Evolutionary conservation across 2,888 invertebrate species (phyloP).

Genomic region (Resseliella maxima): DNA sequence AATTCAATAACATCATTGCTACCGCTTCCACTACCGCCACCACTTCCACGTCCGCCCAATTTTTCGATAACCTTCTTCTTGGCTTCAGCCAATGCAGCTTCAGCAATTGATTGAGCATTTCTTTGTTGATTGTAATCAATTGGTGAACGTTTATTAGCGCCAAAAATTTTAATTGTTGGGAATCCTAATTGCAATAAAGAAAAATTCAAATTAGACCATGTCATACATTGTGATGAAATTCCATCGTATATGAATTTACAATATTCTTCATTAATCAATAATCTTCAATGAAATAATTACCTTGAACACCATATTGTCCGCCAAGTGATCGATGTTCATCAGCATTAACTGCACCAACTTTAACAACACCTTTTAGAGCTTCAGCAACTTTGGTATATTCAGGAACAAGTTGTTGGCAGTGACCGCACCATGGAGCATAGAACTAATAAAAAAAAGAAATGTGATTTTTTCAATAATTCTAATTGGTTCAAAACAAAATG

Average conservation of each 20-base stretch:
- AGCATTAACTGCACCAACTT: constrained; percentile 91
- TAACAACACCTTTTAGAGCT: constrained; percentile 80
- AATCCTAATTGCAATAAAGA: constrained; percentile 74
- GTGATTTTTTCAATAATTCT: neutral
- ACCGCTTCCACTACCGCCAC: constrained; percentile 58
- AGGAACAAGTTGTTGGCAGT: constrained; percentile 88
- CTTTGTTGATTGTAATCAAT: constrained; percentile 86
- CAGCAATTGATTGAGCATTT: constrained; percentile 86
- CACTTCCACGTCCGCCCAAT: constrained; percentile 67
- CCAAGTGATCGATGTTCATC: constrained; percentile 88
- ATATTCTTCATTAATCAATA: neutral
- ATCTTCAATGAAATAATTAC: neutral
- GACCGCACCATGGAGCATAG: constrained; percentile 96
- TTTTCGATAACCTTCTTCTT: constrained; percentile 78
- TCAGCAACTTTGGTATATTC: constrained; percentile 94
- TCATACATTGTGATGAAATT: neutral
- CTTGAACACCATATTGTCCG: constrained; percentile 78
- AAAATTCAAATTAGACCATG: neutral
- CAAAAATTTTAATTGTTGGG: constrained; percentile 96
- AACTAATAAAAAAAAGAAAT: neutral
- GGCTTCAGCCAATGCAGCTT: constrained; percentile 83
- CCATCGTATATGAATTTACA: too few relatives aligned
- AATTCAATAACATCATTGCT: constrained; percentile 81
- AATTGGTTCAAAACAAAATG: neutral
- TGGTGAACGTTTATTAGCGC: constrained; percentile 82